phyloP scores from a whole-genome alignment of 2,797 vertebrate genomes.

The Danio jaintianensis region DNA sequence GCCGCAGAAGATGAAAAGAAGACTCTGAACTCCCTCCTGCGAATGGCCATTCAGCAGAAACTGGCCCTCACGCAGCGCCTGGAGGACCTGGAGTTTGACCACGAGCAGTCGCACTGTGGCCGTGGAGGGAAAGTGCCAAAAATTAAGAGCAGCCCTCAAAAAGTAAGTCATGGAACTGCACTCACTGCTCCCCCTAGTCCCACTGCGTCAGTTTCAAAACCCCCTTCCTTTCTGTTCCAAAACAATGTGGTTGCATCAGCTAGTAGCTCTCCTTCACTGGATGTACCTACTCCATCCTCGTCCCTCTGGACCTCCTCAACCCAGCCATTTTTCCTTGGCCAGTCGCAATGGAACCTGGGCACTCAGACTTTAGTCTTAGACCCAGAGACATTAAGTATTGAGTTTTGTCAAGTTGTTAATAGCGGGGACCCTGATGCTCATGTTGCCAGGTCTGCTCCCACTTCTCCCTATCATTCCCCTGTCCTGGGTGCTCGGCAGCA shows the following conservation, averaged over 20 bases:
- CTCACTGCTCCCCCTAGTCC: conserved; percentile 77
- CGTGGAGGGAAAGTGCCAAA: conserved; percentile 91
- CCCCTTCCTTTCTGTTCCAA: conserved; percentile 44
- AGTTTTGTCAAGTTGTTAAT: conserved; percentile 61
- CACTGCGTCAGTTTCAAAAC: conserved; percentile 45
- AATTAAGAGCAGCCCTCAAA: conserved; percentile 94
- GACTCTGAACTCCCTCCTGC: conserved; percentile 95
- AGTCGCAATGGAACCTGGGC: conserved; percentile 57
- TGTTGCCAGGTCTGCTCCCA: conserved; percentile 56
- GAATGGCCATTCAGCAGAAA: conserved; percentile 99
- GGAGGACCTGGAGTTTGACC: conserved; percentile 98
- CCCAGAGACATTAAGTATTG: conserved; percentile 61
- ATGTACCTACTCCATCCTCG: conserved; percentile 39
- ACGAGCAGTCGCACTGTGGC: conserved; percentile 91
- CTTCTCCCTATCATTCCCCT: conserved; percentile 62
- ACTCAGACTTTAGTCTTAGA: conserved; percentile 61
- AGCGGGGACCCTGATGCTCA: conserved; percentile 54
- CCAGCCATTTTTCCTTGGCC: conserved; percentile 51
- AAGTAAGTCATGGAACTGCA: conserved; percentile 91
- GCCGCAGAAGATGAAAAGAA: conserved; percentile 99
- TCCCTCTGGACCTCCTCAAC: conserved; percentile 58
- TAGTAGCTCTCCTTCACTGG: conserved; percentile 58
- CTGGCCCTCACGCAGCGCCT: conserved; percentile 95
- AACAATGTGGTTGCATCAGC: conserved; percentile 39
- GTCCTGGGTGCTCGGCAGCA: conserved; percentile 38